These are phyloP conservation scores for Mnemiopsis leidyi DNA, from an alignment of 37 sponge, comb jelly and placozoan genomes.

Conservation along the genomic window DNA sequence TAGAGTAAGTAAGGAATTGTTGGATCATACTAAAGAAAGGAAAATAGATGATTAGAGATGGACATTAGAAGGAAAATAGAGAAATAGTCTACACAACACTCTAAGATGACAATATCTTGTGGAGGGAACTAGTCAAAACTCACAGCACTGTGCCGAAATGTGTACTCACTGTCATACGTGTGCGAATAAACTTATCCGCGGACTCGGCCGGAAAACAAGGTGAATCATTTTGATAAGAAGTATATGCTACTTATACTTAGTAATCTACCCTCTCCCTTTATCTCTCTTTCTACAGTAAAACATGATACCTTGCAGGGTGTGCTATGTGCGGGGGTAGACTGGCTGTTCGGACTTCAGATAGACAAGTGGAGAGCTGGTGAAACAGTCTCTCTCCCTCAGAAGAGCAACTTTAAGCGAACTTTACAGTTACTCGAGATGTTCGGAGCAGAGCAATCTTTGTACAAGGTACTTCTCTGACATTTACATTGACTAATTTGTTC, in stretches of 20 bases:
- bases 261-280: no score
- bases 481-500: neutral
- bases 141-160: neutral
- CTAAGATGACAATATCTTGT: neutral
- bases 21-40: no score
- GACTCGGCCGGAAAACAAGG: no score
- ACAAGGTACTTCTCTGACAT: neutral
- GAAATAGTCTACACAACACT: neutral
- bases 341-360: conserved; percentile 16
- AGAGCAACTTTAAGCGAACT: conserved; percentile 21
- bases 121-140: neutral
- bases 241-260: no score
- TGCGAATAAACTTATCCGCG: no score
- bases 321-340: conserved; percentile 8
- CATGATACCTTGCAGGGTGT: neutral
- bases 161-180: no score
- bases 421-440: conserved; percentile 19
- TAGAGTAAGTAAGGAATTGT: no score
- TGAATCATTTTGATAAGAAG: no score
- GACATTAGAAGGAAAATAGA: no score
- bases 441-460: neutral
- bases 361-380: neutral
- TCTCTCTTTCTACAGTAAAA: no score
- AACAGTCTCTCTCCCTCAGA: neutral
- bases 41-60: no score